Evolutionary conservation across 2,113 vertebrate species (phyloP), one percentile per base, ranked within the genome.

Genomic region (Scortum barcoo): DNA sequence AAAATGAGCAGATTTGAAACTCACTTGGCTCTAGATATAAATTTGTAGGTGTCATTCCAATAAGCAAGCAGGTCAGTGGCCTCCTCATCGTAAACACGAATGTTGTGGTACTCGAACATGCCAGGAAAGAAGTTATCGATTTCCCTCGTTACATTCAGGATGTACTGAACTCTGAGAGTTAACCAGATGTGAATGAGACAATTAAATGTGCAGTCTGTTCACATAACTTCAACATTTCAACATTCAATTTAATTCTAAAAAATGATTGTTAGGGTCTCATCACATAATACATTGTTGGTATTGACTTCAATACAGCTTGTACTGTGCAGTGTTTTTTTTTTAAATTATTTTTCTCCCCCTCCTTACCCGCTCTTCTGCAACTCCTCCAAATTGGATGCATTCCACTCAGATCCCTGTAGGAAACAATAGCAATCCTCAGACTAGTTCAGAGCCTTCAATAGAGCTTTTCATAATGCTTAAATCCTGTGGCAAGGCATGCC

Each of bases 91-190:
- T 99, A 99, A 19, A 99, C 98, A 0, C 98, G 95, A 86, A 99
- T 99, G 86, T 99, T 99, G 90, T 99, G 97, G 89, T 99, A 99
- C 69, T 99, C 98, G 0, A 99, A 99, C 80, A 98, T 89, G 7
- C 98, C 97, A 0, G 98, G 98, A 91, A 99, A 99, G 93, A 99
- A 99, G 93, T 99, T 99, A 91, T 99, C 98, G 44, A 99, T 99
- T 90, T 99, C 98, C 72, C 98, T 96, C 3, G 98, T 99, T 91
- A 99, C 97, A 73, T 99, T 99, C 93, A 99, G 94, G 92, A 99
- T 99, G 91, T 98, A 99, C 42, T 97, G 95, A 78, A 99, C 97
- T 73, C 98, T 99, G 93, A 40, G 67, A 95, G 92, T 72, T 54
- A 17, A 70, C 4, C 24, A 72, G 28, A 81, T 22, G 78, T 46